Percentiles rank a stretch among this genome's conserved stretches.
Conservation (phyloP, 2,113 vertebrate species). For the Microcebus griseorufus region DNA sequence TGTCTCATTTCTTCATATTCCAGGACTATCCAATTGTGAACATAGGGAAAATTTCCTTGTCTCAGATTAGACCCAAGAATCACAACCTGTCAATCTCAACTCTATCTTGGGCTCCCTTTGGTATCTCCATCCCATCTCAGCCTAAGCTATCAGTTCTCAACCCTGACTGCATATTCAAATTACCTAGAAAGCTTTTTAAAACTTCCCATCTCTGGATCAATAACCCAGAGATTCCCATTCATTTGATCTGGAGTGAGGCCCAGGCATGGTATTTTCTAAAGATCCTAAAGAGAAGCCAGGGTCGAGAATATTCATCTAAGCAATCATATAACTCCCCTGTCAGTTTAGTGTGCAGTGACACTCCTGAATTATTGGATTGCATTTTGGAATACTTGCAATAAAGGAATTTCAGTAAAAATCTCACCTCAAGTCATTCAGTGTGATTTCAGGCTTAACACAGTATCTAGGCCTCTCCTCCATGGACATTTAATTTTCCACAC, state of each 20-base stretch:
- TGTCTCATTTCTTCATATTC: not conserved
- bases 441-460: not conserved
- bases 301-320: not conserved
- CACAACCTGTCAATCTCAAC: not conserved
- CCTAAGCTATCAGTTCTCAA: not conserved
- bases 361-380: not conserved
- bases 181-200: not conserved
- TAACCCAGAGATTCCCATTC: not conserved
- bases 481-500: not conserved
- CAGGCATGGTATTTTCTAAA: not conserved
- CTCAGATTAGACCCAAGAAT: not conserved
- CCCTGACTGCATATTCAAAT: not conserved
- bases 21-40: not conserved
- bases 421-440: not conserved
- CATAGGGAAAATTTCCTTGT: not conserved
- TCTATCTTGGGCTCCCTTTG: not conserved
- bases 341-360: not conserved
- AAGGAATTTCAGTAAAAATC: not conserved
- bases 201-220: not conserved
- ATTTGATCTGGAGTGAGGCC: slow-evolving; percentile 8
- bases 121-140: not conserved
- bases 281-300: not conserved
- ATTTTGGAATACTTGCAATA: not conserved
- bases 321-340: not conserved
- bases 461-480: not conserved